phyloP scores from a whole-genome alignment of 23 tunicate genomes.

The Diplosoma virens region DNA sequence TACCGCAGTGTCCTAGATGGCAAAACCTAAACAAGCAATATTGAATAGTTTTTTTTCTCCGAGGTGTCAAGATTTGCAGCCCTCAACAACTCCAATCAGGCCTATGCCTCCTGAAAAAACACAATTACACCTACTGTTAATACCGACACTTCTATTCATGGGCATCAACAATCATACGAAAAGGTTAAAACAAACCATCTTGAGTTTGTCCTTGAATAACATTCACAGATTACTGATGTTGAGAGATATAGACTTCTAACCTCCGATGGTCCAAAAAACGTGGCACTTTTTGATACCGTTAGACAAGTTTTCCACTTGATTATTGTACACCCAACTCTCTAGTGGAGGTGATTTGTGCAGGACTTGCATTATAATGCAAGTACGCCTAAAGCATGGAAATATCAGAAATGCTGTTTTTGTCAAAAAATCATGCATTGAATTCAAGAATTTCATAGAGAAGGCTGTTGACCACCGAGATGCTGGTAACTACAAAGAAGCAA shows the following conservation, averaged over 20 bases:
- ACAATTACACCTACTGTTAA: not conserved
- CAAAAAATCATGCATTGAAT: constrained; percentile 8
- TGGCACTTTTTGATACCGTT: not conserved
- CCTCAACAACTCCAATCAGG: not conserved
- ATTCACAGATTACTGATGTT: not conserved
- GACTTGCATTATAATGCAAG: too few species aligned
- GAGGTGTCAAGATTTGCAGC: not conserved
- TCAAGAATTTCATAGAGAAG: constrained; percentile 27
- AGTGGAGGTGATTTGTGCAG: too few species aligned
- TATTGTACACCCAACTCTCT: too few species aligned
- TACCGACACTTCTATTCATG: constrained; percentile 2
- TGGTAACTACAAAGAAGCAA: constrained; percentile 27
- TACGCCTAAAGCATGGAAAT: not conserved
- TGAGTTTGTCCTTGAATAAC: not conserved
- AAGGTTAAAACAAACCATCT: not conserved
- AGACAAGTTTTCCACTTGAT: not conserved
- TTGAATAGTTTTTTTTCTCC: constrained; percentile 2
- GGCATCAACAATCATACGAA: constrained; percentile 1
- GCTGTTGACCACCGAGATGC: constrained; percentile 36
- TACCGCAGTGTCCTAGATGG: not conserved
- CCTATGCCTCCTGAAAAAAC: not conserved
- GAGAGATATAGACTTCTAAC: constrained; percentile 1
- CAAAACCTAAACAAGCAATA: not conserved
- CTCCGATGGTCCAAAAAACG: not conserved
- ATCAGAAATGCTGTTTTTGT: not conserved